Base-by-base conservation (phyloP, 2,113 vertebrate species). In the Lutjanus erythropterus region DNA sequence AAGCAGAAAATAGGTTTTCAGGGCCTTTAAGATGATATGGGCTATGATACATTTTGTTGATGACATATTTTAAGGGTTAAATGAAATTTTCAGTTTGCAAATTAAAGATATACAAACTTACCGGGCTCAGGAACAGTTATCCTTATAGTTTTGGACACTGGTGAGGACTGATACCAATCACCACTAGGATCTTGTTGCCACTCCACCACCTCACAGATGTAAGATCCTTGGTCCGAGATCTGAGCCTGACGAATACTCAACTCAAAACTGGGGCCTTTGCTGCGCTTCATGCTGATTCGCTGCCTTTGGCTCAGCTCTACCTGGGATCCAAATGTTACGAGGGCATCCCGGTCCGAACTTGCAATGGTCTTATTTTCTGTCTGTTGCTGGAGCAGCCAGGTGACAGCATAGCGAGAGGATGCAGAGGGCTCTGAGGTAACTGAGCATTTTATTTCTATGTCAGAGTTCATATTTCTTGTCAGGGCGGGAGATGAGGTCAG, bases 171-270 rank as follows among this genome's bases (percentile, higher is more conserved):
- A 83, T 92, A 94, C 95, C 94, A 96, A 27, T 85, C 65, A 12
- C 88, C 89, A 15, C 55, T 78, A 59, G 94, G 86, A 75, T 93
- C 93, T 58, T 91, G 92, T 2, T 93, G 86, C 93, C 93, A 96
- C 80, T 96, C 95, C 52, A 49, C 87, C 47, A 96, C 94, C 39
- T 79, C 21, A 60, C 95, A 96, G 1, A 8, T 3, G 50, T 96
- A 95, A 0, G 3, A 29, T 4, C 94, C 95, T 2, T 15, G 39
- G 75, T 96, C 95, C 67, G 89, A 74, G 27, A 70, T 37, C 47
- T 21, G 78, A 8, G 85, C 80, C 58, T 92, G 87, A 0, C 61
- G 41, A 37, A 96, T 80, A 23, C 3, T 88, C 71, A 96, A 19
- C 65, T 91, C 83, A 86, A 95, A 95, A 14, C 33, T 71, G 0